Percentiles rank a stretch among this genome's conserved stretches.
Conservation (phyloP, 2,113 vertebrate species). For the Lutjanus erythropterus region DNA sequence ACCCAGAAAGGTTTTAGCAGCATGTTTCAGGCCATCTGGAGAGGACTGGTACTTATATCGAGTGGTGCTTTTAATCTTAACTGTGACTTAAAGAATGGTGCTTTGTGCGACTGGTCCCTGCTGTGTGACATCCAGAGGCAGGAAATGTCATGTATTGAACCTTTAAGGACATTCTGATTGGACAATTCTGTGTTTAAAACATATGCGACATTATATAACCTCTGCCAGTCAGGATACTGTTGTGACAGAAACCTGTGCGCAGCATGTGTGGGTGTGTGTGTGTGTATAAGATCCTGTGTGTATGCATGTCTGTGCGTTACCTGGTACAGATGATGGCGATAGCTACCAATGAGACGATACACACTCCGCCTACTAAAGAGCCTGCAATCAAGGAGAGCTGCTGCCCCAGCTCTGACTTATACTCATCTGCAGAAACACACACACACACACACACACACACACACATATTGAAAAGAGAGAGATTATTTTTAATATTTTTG, state of each 20-base stretch:
- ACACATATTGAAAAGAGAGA: neutral
- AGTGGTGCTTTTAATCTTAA: too few species aligned
- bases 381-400: conserved; percentile 95
- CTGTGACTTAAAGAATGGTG: too few species aligned
- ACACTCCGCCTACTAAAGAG: conserved; percentile 92
- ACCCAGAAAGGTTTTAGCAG: too few species aligned
- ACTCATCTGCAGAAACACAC: conserved; percentile 87
- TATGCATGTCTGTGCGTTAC: conserved; percentile 73
- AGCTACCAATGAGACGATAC: conserved; percentile 93
- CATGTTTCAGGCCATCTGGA: too few species aligned
- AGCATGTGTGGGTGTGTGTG: neutral
- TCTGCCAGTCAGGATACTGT: neutral
- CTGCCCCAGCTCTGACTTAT: conserved; percentile 94
- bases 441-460: conserved; percentile 35
- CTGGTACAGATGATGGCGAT: conserved; percentile 95
- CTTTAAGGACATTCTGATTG: too few species aligned
- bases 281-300: neutral
- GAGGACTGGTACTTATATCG: too few species aligned
- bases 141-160: too few species aligned
- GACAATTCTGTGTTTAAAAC: neutral
- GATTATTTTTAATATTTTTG: conserved; percentile 16
- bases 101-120: too few species aligned
- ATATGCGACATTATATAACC: neutral
- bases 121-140: too few species aligned
- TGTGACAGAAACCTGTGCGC: neutral